Evolutionary conservation across 2,888 invertebrate genomes (phyloP).

Genomic region (Branchipolynoe longqiensis): DNA sequence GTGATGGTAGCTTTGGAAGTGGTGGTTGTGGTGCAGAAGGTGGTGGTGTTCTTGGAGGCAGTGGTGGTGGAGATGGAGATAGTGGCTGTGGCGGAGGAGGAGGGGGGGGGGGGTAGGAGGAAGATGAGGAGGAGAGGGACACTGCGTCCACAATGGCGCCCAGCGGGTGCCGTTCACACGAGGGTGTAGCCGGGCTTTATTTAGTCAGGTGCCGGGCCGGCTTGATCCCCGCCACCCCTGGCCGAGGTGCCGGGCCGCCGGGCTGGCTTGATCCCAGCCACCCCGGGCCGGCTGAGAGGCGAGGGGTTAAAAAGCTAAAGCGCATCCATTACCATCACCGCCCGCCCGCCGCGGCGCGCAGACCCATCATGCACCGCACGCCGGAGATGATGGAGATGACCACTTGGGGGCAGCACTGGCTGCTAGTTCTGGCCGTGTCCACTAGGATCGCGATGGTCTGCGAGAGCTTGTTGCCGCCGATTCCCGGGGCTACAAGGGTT

Average conservation of each 20-base stretch:
- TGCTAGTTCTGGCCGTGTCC: background rate
- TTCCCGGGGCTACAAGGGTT: background rate
- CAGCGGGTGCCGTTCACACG: background rate
- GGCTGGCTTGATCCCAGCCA: constrained; percentile 19
- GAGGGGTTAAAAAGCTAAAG: constrained; percentile 1
- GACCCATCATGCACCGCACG: background rate
- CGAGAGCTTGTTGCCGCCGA: background rate
- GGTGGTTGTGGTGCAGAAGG: too few species aligned
- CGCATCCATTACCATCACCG: too few species aligned
- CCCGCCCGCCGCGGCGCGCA: background rate
- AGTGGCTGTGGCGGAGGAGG: too few species aligned
- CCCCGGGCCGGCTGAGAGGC: background rate
- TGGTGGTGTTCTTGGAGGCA: too few species aligned
- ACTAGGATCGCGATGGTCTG: background rate
- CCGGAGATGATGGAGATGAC: constrained; percentile 15
- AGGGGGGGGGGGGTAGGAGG: too few species aligned
- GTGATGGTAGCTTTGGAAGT: too few species aligned
- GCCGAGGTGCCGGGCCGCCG: too few species aligned
- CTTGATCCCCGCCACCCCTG: constrained; percentile 21
- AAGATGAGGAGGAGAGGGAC: too few species aligned
- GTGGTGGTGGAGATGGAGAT: too few species aligned
- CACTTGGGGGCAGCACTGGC: constrained; percentile 40
- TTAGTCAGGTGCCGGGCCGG: constrained; percentile 26
- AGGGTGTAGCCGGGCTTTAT: constrained; percentile 11
- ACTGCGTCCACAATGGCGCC: too few species aligned